A percentile compares a stretch with the other conserved stretches of the same genome.
phyloP scores from a whole-genome alignment of 2,888 invertebrate genomes.

The Epinotia brunnichana region DNA sequence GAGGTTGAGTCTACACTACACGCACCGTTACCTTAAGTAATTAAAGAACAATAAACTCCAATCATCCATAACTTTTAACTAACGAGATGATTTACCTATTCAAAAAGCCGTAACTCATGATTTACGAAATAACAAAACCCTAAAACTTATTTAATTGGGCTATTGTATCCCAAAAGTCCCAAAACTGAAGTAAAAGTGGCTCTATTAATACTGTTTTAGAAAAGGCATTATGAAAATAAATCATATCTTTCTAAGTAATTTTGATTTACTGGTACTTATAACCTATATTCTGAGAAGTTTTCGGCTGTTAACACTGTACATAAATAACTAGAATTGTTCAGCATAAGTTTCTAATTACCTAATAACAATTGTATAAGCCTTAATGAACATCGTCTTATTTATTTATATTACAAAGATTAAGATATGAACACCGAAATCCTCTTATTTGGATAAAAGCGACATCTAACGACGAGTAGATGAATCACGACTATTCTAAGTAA shows the following conservation, averaged over 20 bases:
- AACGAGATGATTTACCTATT: slow-evolving; percentile 4
- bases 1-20: no score
- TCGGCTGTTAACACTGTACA: not conserved
- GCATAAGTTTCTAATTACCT: no score
- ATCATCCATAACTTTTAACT: not conserved
- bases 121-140: slow-evolving; percentile 1
- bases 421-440: not conserved
- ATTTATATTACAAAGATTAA: no score
- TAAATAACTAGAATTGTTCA: no score
- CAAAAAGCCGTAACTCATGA: not conserved
- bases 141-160: slow-evolving; percentile 9
- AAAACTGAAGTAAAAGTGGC: not conserved
- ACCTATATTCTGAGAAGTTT: not conserved
- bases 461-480: slow-evolving; percentile 27
- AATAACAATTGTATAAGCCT: no score
- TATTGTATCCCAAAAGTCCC: slow-evolving; percentile 7
- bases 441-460: slow-evolving; percentile 21
- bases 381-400: no score
- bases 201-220: not conserved
- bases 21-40: not conserved
- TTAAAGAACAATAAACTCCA: not conserved
- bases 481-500: not conserved
- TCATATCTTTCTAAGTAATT: slow-evolving; percentile 1
- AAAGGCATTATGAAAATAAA: slow-evolving; percentile 1
- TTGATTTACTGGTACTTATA: not conserved